Percentiles rank a stretch among this genome's conserved stretches.
phyloP scores from a whole-genome alignment of 1,140 invertebrate genomes.

The Myzus persicae region DNA sequence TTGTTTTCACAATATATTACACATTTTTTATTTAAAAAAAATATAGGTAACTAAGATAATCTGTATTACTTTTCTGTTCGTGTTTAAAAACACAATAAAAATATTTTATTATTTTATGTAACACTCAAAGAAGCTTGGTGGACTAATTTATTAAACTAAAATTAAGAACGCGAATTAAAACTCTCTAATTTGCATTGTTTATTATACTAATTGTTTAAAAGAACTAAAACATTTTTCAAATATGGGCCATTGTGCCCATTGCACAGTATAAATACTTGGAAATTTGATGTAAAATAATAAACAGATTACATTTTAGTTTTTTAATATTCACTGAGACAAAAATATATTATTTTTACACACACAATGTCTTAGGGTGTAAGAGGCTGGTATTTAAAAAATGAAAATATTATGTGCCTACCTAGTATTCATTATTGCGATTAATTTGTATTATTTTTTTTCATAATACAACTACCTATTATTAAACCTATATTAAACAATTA shows the following conservation, averaged over 20 bases:
- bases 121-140: neutral
- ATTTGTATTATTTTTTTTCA: neutral
- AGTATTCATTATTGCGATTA: neutral
- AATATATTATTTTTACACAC: neutral
- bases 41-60: neutral
- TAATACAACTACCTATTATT: too few species aligned
- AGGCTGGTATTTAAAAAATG: neutral
- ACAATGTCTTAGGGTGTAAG: neutral
- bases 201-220: neutral
- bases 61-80: neutral
- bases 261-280: neutral
- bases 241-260: neutral
- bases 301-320: neutral
- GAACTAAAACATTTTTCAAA: neutral
- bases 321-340: neutral
- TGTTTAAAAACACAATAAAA: neutral
- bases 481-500: too few species aligned
- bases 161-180: neutral
- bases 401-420: neutral
- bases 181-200: neutral
- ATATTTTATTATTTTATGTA: neutral
- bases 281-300: neutral
- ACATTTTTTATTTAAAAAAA: neutral
- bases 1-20: neutral
- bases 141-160: neutral